Percentiles rank a stretch among this genome's conserved stretches.
phyloP scores from a whole-genome alignment of 2,888 invertebrate genomes.

The Andrena bucephala region DNA sequence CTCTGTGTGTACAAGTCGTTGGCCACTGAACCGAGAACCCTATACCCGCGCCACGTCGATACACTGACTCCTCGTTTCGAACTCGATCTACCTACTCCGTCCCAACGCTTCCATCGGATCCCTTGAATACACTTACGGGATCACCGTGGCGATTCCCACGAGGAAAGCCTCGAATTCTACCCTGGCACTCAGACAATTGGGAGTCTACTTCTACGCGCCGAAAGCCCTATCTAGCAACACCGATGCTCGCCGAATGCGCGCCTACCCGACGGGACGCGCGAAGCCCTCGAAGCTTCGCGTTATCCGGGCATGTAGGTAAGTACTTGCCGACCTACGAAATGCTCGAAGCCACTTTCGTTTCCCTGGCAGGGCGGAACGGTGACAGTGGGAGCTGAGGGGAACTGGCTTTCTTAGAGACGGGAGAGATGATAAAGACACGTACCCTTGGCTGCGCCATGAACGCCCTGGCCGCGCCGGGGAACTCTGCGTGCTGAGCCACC shows the following conservation, averaged over 20 bases:
- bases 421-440: slow-evolving; percentile 84
- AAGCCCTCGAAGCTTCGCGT: not conserved
- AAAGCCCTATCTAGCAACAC: not conserved
- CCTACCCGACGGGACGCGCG: not conserved
- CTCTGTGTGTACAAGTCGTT: slow-evolving; percentile 26
- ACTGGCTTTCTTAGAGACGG: too few species aligned
- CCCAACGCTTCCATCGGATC: not conserved
- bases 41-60: not conserved
- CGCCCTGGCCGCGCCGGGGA: slow-evolving; percentile 90
- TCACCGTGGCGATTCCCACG: not conserved
- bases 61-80: slow-evolving; percentile 12
- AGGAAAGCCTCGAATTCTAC: not conserved
- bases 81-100: slow-evolving; percentile 29
- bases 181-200: not conserved
- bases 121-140: not conserved
- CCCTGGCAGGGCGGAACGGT: not conserved
- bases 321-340: not conserved
- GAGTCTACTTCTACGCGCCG: not conserved
- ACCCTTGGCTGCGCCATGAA: slow-evolving; percentile 97
- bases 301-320: too few species aligned
- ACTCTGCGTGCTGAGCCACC: slow-evolving; percentile 87
- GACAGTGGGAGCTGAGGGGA: too few species aligned
- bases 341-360: not conserved
- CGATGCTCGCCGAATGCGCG: not conserved
- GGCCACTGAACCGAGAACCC: not conserved